These are phyloP conservation scores for Clarias batrachus DNA, from an alignment of 2,113 vertebrate genomes.

Conservation along the genomic window DNA sequence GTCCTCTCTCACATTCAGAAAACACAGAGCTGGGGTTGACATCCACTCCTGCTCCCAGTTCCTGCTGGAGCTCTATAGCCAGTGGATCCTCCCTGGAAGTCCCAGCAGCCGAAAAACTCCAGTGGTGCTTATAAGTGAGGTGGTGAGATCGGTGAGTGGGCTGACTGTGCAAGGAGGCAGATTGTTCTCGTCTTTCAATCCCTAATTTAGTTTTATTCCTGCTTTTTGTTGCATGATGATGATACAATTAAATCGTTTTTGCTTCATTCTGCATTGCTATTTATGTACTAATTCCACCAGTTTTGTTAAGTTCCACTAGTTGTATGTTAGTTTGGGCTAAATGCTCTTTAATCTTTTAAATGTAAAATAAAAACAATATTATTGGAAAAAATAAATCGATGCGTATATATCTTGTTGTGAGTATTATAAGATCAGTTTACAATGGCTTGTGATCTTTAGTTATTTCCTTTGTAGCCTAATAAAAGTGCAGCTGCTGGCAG, in stretches of 20 bases:
- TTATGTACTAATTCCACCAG: not conserved
- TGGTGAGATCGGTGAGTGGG: constrained; percentile 90
- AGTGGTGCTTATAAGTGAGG: constrained; percentile 89
- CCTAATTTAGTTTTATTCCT: not conserved
- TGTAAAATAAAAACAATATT: not conserved
- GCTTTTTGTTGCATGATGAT: not conserved
- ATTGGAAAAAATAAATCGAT: not conserved
- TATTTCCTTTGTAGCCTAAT: not conserved
- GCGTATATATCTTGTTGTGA: not conserved
- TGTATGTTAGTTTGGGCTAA: not conserved
- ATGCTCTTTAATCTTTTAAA: not conserved
- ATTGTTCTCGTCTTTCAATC: not conserved
- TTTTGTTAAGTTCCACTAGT: not conserved
- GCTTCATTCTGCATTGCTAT: not conserved
- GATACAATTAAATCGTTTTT: not conserved
- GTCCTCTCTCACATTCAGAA: constrained; percentile 71
- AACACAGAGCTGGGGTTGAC: constrained; percentile 96
- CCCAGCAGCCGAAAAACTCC: constrained; percentile 85
- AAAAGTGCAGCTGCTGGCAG: not conserved
- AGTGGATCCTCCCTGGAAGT: constrained; percentile 90
- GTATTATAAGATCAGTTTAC: not conserved
- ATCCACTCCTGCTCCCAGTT: constrained; percentile 99
- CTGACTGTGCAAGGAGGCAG: not conserved
- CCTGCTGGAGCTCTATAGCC: constrained; percentile 93
- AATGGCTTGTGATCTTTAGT: not conserved